phyloP scores from a whole-genome alignment of 2,113 vertebrate species.

The Scortum barcoo region DNA sequence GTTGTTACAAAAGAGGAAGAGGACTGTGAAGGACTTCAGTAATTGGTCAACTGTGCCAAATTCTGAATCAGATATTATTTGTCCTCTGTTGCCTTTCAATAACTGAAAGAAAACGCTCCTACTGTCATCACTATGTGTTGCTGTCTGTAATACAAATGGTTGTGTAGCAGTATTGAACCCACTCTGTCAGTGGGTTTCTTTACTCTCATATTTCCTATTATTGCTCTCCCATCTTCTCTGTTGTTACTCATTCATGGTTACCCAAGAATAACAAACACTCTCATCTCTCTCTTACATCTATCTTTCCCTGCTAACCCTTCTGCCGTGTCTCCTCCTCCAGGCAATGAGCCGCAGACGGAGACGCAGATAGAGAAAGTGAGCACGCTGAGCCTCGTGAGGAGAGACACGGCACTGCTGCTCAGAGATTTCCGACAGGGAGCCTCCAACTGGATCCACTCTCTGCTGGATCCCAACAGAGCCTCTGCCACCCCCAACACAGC shows the following conservation, averaged over 20 bases:
- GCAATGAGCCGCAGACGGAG: slow-evolving; percentile 81
- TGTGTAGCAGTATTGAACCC: slow-evolving; percentile 9
- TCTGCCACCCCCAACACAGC: slow-evolving; percentile 45
- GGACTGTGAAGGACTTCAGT: background rate
- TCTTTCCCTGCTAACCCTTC: background rate
- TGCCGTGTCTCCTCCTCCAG: slow-evolving; percentile 63
- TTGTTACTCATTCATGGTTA: slow-evolving; percentile 38
- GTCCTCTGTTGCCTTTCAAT: background rate
- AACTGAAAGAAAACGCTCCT: slow-evolving; percentile 20
- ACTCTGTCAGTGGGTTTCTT: background rate
- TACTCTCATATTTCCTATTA: slow-evolving; percentile 13
- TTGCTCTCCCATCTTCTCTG: slow-evolving; percentile 31
- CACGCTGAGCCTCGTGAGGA: slow-evolving; percentile 85
- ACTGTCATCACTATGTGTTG: slow-evolving; percentile 6
- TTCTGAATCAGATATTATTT: slow-evolving; percentile 16
- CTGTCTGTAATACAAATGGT: slow-evolving; percentile 15
- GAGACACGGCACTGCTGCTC: slow-evolving; percentile 87
- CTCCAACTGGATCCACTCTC: slow-evolving; percentile 90
- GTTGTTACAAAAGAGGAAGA: slow-evolving; percentile 5
- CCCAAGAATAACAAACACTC: slow-evolving; percentile 10
- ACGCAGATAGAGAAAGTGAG: slow-evolving; percentile 85
- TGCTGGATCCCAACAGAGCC: slow-evolving; percentile 84
- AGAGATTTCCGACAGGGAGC: slow-evolving; percentile 88
- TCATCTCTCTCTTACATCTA: slow-evolving; percentile 9
- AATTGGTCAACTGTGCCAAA: slow-evolving; percentile 10